Evolutionary conservation across 2,113 vertebrate genomes (phyloP).

Genomic region (Coreoperca whiteheadi): DNA sequence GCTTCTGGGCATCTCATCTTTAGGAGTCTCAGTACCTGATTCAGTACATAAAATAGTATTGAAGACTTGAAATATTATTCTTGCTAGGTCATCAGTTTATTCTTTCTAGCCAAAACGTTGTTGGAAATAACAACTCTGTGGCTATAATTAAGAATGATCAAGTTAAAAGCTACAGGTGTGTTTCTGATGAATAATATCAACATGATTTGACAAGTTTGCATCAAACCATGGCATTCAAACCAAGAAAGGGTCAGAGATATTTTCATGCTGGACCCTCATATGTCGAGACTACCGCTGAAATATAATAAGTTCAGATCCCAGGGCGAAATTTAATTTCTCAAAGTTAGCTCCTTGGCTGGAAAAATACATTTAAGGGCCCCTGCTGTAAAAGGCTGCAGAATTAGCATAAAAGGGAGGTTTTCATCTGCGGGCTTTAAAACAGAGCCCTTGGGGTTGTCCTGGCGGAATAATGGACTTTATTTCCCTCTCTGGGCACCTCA

Average conservation of each 20-base stretch:
- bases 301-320: slow-evolving; percentile 56
- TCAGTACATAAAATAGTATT: not conserved
- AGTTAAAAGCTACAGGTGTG: not conserved
- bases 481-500: slow-evolving; percentile 34
- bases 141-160: not conserved
- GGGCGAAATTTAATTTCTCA: slow-evolving; percentile 59
- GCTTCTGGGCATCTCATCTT: not conserved
- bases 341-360: slow-evolving; percentile 46
- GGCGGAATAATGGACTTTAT: slow-evolving; percentile 73
- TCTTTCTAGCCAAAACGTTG: not conserved
- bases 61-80: slow-evolving; percentile 9
- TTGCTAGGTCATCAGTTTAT: not conserved
- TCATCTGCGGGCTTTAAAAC: slow-evolving; percentile 72
- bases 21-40: not conserved
- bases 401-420: slow-evolving; percentile 80
- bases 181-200: not conserved
- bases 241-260: slow-evolving; percentile 10
- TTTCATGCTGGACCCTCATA: slow-evolving; percentile 23
- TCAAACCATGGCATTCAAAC: not conserved
- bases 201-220: not conserved
- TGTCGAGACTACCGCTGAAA: slow-evolving; percentile 40
- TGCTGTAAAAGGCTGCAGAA: slow-evolving; percentile 66
- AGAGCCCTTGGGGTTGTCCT: slow-evolving; percentile 64
- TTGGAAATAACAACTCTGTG: not conserved
- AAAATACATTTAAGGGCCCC: slow-evolving; percentile 65